Conservation (phyloP, 2,888 invertebrate species). For the Tenthredo scrophulariae region DNA sequence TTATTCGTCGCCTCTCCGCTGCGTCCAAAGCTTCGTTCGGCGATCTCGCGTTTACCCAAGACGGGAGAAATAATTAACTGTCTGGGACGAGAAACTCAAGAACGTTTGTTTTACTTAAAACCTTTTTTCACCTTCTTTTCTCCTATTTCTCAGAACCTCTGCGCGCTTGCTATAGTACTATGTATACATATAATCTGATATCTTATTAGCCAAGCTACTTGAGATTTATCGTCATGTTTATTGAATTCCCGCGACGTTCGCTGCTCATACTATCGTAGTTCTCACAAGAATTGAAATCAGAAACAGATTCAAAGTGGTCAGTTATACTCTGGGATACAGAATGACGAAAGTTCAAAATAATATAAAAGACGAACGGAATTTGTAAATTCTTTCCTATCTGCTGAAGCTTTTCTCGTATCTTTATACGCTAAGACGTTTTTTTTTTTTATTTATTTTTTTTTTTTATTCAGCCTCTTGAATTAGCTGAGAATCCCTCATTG, state of each 20-base stretch:
- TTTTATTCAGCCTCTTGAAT: constrained; percentile 11
- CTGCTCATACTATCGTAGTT: constrained; percentile 16
- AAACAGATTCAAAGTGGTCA: constrained; percentile 19
- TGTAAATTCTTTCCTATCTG: background rate
- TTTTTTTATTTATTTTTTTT: constrained; percentile 18
- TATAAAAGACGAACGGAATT: background rate
- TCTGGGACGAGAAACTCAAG: constrained; percentile 70
- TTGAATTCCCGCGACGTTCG: constrained; percentile 47
- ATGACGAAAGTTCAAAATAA: background rate
- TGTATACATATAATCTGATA: constrained; percentile 66
- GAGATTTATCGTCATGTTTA: constrained; percentile 64
- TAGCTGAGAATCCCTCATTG: constrained; percentile 7
- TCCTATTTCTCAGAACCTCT: constrained; percentile 57
- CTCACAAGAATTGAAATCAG: constrained; percentile 1
- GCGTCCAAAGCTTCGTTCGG: constrained; percentile 51
- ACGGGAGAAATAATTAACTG: constrained; percentile 73
- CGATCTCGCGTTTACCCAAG: constrained; percentile 66
- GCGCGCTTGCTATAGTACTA: constrained; percentile 57
- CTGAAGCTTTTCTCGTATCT: background rate
- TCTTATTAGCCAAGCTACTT: constrained; percentile 68
- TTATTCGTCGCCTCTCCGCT: constrained; percentile 48
- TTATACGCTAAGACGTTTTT: background rate
- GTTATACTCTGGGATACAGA: background rate
- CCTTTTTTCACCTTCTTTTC: constrained; percentile 53
- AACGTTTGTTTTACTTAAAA: constrained; percentile 73